phyloP scores from a whole-genome alignment of 2,888 invertebrate genomes.

The Thymelicus acteon region DNA sequence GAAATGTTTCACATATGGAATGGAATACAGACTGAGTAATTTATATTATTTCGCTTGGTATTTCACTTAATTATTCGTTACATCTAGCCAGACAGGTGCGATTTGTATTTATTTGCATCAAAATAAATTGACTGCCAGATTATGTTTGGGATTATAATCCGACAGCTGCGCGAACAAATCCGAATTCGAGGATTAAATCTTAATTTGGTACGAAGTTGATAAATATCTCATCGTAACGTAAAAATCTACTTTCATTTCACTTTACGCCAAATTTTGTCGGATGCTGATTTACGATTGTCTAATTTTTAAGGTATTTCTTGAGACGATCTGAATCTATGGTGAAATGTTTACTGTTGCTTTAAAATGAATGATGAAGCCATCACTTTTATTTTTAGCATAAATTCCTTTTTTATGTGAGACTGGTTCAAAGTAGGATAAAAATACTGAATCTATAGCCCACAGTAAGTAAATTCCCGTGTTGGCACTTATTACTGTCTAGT shows the following conservation, averaged over 20 bases:
- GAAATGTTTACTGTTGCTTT: no score
- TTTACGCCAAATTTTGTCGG: background rate
- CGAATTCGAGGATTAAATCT: constrained; percentile 66
- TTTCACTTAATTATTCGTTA: constrained; percentile 77
- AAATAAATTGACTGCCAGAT: constrained; percentile 76
- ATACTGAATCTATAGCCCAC: background rate
- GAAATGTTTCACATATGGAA: constrained; percentile 15
- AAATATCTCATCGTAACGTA: constrained; percentile 25
- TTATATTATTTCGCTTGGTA: constrained; percentile 76
- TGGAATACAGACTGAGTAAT: constrained; percentile 23
- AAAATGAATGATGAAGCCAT: no score
- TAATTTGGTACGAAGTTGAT: constrained; percentile 56
- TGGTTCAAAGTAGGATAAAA: no score
- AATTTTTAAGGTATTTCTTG: no score
- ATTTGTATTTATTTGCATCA: constrained; percentile 82
- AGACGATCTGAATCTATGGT: no score
- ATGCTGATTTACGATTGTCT: no score
- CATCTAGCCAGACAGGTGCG: constrained; percentile 74
- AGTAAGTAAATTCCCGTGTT: background rate
- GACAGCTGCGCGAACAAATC: constrained; percentile 66
- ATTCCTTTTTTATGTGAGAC: no score
- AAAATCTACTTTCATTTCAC: background rate
- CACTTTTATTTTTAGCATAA: no score
- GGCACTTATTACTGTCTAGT: constrained; percentile 1
- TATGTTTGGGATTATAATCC: constrained; percentile 75